Percentiles rank a stretch among this genome's conserved stretches.
Evolutionary conservation across 2,888 invertebrate species (phyloP).

Genomic region (Liposcelis brunnea): DNA sequence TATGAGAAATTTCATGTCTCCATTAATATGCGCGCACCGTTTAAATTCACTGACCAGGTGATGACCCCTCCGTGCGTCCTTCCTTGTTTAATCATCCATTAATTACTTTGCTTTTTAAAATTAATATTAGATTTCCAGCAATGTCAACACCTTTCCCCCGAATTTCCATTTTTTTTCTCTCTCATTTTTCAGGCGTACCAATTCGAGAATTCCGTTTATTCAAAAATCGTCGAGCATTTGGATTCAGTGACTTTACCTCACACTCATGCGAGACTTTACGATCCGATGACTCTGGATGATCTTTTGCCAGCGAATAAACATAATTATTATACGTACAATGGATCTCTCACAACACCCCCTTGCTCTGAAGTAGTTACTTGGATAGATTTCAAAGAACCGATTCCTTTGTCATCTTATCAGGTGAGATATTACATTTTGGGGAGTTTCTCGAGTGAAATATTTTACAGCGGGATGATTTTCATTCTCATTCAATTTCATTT

Average conservation of each 20-base stretch:
- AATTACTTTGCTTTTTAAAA: no score
- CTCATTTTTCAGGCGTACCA: constrained; percentile 22
- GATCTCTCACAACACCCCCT: constrained; percentile 75
- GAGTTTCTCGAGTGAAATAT: not conserved
- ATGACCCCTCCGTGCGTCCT: no score
- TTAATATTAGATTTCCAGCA: no score
- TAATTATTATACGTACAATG: constrained; percentile 66
- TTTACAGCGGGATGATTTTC: not conserved
- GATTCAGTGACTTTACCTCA: constrained; percentile 37
- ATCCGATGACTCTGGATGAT: constrained; percentile 35
- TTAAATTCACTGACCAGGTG: no score
- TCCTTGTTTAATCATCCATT: no score
- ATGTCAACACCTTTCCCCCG: not conserved
- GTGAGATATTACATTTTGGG: constrained; percentile 25
- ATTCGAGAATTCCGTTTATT: constrained; percentile 31
- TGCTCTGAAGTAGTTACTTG: constrained; percentile 71
- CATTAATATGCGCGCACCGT: no score
- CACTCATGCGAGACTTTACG: constrained; percentile 29
- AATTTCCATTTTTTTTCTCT: not conserved
- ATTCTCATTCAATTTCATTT: constrained; percentile 17
- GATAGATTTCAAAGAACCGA: constrained; percentile 63
- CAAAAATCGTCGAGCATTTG: constrained; percentile 38
- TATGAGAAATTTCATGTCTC: no score
- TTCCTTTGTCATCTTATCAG: constrained; percentile 47
- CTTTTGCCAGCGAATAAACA: constrained; percentile 36